Base-by-base conservation (phyloP, 2,888 invertebrate genomes). In the Phortica magna region DNA sequence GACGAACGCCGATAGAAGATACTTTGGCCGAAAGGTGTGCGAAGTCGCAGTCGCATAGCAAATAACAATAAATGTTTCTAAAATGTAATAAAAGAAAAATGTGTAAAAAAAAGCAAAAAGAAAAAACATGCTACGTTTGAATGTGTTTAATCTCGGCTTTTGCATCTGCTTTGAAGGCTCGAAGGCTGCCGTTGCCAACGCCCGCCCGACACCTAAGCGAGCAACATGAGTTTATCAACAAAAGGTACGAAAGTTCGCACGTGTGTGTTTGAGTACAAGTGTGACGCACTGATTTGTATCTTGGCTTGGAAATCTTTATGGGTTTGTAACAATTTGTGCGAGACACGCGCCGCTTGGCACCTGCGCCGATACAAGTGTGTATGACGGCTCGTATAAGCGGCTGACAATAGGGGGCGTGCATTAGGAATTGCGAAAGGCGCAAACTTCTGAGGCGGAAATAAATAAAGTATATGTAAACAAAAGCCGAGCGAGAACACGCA, bases 381-480 rank as follows among this genome's bases (percentile, higher is more conserved):
- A 19, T 12, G 19, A 61, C 61, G 61, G n/a, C n/a, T n/a, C n/a
- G n/a, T n/a, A n/a, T n/a, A n/a, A n/a, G n/a, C n/a, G n/a, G 31
- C 61, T 17, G 19, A 22, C 6, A 17, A 9, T 9, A 48, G 10
- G 14, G 9, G 9, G 48, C 14, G 48, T 48, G 48, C 14, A 14
- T 48, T 48, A 5, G 48, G 48, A 0, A 48, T 9, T 9, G 10
- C 73, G 73, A 75, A 84, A 83, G 84, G 80, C 82, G 48, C 48
- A 48, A 82, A 80, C 70, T 84, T 80, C 81, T 76, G 80, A 80
- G 76, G 78, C 78, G 84, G 87, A 84, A 88, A 86, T 83, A 84
- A 83, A 83, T 83, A 86, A 88, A 85, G 83, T 83, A 73, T 55
- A 53, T 31, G 53, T n/a, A 12, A 22, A 19, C 71, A 14, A 48